Conservation (phyloP, 2,888 invertebrate species). For the Diplolepis rosae region DNA sequence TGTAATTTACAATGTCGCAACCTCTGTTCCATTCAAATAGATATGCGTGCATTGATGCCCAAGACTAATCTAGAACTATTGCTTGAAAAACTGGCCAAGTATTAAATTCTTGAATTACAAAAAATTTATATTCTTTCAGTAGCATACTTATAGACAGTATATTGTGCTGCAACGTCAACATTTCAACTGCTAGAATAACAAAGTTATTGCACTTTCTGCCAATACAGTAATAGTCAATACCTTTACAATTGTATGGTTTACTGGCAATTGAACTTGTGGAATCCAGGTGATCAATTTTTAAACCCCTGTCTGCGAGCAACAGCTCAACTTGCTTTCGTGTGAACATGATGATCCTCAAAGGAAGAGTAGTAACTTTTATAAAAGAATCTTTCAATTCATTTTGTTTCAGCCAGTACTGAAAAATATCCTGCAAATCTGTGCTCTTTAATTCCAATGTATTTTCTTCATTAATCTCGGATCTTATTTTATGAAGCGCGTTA, state of each 20-base stretch:
- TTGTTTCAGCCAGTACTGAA: neutral
- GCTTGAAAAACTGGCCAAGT: neutral
- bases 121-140: neutral
- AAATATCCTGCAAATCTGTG: neutral
- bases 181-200: neutral
- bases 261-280: neutral
- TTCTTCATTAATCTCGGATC: neutral
- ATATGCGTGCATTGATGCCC: neutral
- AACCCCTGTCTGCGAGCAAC: too few species aligned
- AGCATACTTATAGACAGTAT: neutral
- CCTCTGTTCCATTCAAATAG: neutral
- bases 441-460: neutral
- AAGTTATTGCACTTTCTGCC: too few species aligned
- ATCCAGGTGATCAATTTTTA: neutral
- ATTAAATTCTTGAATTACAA: neutral
- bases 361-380: neutral
- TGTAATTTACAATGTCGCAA: neutral
- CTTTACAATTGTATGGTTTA: neutral
- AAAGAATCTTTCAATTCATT: neutral
- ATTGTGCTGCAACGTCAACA: neutral
- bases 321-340: too few species aligned
- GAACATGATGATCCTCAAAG: neutral
- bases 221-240: neutral
- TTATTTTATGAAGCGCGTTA: neutral
- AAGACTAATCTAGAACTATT: neutral